phyloP scores from a whole-genome alignment of 2,113 vertebrate genomes.

The rat (Rattus norvegicus) region GRCr8 NC_086027.1:78422501-78423000 shows the following conservation, averaged over 20 bases:
- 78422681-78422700: neutral
- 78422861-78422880: neutral
- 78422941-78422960: neutral
- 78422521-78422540: constrained; percentile 9
- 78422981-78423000: neutral
- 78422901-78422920: neutral
- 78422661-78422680: neutral
- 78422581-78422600: neutral
- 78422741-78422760: neutral
- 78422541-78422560: neutral
- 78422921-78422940: neutral
- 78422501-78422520: constrained; percentile 12
- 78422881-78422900: too few relatives aligned
- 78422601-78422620: neutral
- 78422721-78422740: neutral
- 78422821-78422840: neutral
- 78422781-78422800: neutral
- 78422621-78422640: neutral
- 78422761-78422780: accelerated
- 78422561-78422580: neutral
- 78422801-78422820: neutral
- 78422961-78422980: neutral
- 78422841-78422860: neutral
- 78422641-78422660: neutral
- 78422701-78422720: neutral